Evolutionary conservation across 2,797 vertebrate species (phyloP).

Genomic region (Artibeus jamaicensis): DNA sequence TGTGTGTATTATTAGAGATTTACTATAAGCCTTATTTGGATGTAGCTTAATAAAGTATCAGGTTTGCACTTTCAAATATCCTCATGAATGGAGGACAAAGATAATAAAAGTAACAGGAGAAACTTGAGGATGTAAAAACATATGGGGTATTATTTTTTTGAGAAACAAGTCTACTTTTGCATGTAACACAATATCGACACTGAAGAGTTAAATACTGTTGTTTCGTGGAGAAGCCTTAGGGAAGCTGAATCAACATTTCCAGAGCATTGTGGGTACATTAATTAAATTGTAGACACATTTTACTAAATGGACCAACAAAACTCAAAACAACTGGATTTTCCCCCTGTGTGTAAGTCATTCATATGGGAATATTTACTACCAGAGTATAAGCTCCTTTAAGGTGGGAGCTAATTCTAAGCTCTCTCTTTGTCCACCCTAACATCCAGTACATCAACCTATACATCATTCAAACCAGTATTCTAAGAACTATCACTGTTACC

Average conservation of each 20-base stretch:
- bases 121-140: not conserved
- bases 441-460: not conserved
- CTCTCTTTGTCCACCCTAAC: not conserved
- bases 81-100: not conserved
- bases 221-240: not conserved
- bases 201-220: not conserved
- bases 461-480: not conserved
- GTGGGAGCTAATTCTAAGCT: not conserved
- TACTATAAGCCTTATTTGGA: not conserved
- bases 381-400: not conserved
- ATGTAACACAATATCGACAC: rapidly evolving
- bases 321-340: not conserved
- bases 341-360: not conserved
- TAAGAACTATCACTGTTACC: not conserved
- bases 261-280: not conserved
- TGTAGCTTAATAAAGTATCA: not conserved
- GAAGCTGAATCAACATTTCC: not conserved
- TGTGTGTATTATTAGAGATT: not conserved
- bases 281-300: not conserved
- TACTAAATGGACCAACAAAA: not conserved
- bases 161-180: not conserved
- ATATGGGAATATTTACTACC: not conserved
- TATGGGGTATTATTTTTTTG: not conserved
- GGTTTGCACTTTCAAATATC: not conserved
- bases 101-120: not conserved